Evolutionary conservation across 2,113 vertebrate species (phyloP).

Genomic region (Alaudala cheleensis): DNA sequence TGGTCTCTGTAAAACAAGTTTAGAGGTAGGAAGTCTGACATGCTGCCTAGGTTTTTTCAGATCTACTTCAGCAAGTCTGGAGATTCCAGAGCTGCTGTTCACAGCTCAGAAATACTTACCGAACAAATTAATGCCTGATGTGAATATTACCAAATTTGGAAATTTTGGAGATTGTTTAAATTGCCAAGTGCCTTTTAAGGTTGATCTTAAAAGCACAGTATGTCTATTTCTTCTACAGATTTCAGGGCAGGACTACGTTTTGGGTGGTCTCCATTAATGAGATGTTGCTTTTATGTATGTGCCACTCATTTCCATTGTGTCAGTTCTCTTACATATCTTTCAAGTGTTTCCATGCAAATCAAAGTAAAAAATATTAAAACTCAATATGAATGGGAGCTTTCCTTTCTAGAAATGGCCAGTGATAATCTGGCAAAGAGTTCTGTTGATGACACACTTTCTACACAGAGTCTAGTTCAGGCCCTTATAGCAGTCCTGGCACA

Average conservation of each 20-base stretch:
- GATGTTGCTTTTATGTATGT: neutral
- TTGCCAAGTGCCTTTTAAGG: neutral
- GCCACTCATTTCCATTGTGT: neutral
- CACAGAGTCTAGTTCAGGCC: neutral
- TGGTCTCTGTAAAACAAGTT: neutral
- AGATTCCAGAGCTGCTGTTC: conserved; percentile 18
- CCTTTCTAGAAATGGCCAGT: neutral
- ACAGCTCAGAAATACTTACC: neutral
- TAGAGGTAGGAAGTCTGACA: neutral
- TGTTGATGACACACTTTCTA: neutral
- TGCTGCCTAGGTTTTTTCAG: neutral
- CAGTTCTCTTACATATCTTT: neutral
- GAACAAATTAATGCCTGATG: neutral
- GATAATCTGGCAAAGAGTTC: neutral
- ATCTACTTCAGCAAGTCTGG: neutral
- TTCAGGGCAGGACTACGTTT: neutral
- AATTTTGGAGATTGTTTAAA: neutral
- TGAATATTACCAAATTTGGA: neutral
- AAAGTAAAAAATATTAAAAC: neutral
- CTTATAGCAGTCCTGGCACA: neutral
- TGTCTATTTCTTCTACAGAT: neutral
- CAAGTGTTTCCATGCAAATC: neutral
- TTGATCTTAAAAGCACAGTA: neutral
- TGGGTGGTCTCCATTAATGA: neutral
- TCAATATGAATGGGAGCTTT: neutral